Evolutionary conservation across 2,113 vertebrate genomes (phyloP).

Genomic region (Pteropus alecto): DNA sequence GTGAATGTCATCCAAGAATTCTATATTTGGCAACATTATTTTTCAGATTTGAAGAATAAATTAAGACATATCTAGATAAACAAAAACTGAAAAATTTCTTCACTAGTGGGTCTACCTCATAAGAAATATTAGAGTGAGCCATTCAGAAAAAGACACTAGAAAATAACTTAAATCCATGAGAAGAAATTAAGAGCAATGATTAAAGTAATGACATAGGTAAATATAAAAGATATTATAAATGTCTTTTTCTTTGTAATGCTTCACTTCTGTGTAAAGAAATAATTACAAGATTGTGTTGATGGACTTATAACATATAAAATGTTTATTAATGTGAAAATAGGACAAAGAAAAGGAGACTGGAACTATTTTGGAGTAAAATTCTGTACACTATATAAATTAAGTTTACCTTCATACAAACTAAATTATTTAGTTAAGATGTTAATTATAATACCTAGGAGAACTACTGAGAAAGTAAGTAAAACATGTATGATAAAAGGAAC

Average conservation of each 20-base stretch:
- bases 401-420: background rate
- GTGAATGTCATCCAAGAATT: background rate
- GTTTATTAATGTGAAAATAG: background rate
- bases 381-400: background rate
- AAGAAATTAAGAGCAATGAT: background rate
- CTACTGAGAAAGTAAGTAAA: background rate
- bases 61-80: background rate
- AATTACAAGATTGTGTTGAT: background rate
- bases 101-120: background rate
- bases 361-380: background rate
- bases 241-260: background rate
- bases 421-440: background rate
- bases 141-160: background rate
- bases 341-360: background rate
- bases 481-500: background rate
- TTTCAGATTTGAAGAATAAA: background rate
- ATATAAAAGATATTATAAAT: background rate
- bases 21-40: background rate
- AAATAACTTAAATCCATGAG: background rate
- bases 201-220: background rate
- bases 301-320: background rate
- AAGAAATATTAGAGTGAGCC: background rate
- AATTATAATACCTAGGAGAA: background rate
- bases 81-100: background rate
- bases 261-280: background rate